Evolutionary conservation across 2,797 vertebrate genomes (phyloP).

Genomic region (Sebastiscus albofasciatus): DNA sequence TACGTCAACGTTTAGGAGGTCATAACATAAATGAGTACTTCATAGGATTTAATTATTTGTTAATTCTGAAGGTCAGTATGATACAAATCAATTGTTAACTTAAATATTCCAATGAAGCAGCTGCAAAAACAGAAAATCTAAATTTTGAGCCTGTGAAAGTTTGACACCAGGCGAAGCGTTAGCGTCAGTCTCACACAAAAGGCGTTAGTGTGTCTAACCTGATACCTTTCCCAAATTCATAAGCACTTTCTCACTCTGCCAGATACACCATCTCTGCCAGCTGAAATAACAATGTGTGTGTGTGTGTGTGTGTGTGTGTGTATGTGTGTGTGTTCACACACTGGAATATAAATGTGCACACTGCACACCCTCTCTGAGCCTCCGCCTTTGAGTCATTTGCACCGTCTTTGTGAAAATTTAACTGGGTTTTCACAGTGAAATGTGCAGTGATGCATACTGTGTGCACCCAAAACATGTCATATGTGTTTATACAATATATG

Average conservation of each 20-base stretch:
- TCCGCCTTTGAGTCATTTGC: conserved; percentile 29
- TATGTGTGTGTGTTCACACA: not conserved
- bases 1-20: not conserved
- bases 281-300: conserved; percentile 40
- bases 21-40: not conserved
- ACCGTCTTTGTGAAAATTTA: conserved; percentile 4
- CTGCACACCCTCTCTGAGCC: conserved; percentile 8
- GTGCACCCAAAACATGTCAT: not conserved
- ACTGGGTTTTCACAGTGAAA: conserved; percentile 11
- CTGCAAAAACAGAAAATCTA: not conserved
- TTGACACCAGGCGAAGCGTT: conserved; percentile 3
- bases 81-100: not conserved
- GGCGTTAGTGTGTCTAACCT: conserved; percentile 25
- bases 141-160: not conserved
- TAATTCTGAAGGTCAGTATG: not conserved
- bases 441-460: not conserved
- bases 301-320: conserved; percentile 10
- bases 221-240: conserved; percentile 39
- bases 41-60: not conserved
- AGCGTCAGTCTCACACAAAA: conserved; percentile 22
- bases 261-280: conserved; percentile 25
- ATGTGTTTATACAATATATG: not conserved
- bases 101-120: not conserved
- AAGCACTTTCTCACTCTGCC: conserved; percentile 32
- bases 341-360: not conserved